These are phyloP conservation scores for Cydia pomonella DNA, from an alignment of 1,140 invertebrate species.

Conservation along the genomic window DNA sequence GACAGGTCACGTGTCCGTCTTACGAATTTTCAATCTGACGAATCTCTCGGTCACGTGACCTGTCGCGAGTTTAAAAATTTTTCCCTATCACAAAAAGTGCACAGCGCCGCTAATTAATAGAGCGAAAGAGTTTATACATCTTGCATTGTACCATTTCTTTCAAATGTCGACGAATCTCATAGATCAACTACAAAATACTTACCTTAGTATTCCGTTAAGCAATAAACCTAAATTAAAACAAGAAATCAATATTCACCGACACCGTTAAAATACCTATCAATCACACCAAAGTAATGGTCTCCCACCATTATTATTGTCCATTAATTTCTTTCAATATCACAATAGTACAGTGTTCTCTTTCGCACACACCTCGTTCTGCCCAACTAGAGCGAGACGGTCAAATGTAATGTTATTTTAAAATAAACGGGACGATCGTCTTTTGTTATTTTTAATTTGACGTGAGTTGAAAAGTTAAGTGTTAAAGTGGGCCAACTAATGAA, in stretches of 20 bases:
- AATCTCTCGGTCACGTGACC: too few species aligned
- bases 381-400: background rate
- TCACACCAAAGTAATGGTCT: background rate
- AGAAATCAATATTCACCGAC: background rate
- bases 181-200: background rate
- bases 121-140: too few species aligned
- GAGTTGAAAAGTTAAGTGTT: background rate
- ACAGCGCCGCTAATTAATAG: too few species aligned
- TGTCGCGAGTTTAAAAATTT: too few species aligned
- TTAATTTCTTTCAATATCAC: conserved; percentile 1
- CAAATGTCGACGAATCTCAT: too few species aligned
- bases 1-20: too few species aligned
- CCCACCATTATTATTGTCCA: background rate
- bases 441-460: conserved; percentile 15
- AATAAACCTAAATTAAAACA: conserved; percentile 3
- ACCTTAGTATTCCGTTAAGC: background rate
- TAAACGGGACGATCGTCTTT: background rate
- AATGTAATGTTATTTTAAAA: conserved; percentile 8
- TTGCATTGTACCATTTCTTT: too few species aligned
- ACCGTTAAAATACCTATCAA: conserved; percentile 10
- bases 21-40: too few species aligned
- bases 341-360: background rate
- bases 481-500: background rate
- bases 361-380: background rate
- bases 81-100: too few species aligned